Percentiles rank a stretch among this genome's conserved stretches.
Conservation (phyloP, 2,888 invertebrate species). For the Calliscelio sp. region DNA sequence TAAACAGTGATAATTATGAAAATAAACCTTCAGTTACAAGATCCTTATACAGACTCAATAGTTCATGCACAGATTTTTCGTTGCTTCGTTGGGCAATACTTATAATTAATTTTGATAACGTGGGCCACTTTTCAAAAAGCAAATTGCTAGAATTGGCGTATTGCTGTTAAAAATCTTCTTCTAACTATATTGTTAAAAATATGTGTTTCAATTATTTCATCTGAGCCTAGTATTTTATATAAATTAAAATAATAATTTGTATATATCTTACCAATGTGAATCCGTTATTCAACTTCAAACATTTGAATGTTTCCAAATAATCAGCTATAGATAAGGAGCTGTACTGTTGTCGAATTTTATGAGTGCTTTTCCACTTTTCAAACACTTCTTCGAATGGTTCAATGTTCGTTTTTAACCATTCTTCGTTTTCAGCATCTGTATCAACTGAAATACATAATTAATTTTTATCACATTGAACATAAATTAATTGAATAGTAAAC, state of each 20-base stretch:
- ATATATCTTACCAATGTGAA: conserved; percentile 12
- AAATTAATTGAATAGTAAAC: no score
- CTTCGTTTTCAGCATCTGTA: neutral
- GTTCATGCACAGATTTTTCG: neutral
- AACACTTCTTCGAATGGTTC: conserved; percentile 37
- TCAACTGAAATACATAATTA: neutral
- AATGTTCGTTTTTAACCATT: conserved; percentile 27
- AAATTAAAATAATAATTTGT: neutral
- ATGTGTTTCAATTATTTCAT: conserved; percentile 8
- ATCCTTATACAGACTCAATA: conserved; percentile 1
- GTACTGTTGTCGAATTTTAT: neutral
- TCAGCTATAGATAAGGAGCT: neutral
- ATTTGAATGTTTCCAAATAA: conserved; percentile 22
- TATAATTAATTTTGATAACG: conserved; percentile 2
- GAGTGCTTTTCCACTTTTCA: conserved; percentile 10
- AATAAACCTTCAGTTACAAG: neutral
- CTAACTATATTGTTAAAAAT: conserved; percentile 23
- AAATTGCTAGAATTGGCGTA: neutral
- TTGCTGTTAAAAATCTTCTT: conserved; percentile 19
- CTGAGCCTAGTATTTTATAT: neutral
- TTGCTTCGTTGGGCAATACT: neutral
- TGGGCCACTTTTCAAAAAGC: conserved; percentile 21
- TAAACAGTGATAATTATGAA: no score
- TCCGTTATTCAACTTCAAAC: conserved; percentile 20
- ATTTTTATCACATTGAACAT: neutral